Evolutionary conservation across 2,797 vertebrate species (phyloP).

Genomic region (Paguma larvata): DNA sequence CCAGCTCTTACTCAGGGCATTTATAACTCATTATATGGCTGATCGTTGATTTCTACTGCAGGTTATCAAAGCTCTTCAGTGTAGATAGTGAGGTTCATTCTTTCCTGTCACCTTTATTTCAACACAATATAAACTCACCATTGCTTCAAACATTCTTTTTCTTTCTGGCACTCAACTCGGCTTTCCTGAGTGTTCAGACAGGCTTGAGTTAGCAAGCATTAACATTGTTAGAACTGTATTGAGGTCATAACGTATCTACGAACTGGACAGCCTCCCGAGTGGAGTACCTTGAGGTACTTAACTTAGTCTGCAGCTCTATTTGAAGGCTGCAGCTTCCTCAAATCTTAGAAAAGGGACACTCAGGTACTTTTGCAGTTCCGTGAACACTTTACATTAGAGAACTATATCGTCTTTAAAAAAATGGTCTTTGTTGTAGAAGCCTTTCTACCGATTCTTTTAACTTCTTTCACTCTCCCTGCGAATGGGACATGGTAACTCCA

Average conservation of each 20-base stretch:
- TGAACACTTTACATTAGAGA: background rate
- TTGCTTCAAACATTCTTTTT: slow-evolving; percentile 16
- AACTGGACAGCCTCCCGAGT: background rate
- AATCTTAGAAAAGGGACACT: background rate
- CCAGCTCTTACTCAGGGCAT: background rate
- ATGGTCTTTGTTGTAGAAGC: background rate
- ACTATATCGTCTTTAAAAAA: background rate
- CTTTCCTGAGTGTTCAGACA: background rate
- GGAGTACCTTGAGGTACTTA: background rate
- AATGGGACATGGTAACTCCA: background rate
- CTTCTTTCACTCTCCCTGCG: background rate
- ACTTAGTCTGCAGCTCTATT: background rate
- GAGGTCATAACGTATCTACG: background rate
- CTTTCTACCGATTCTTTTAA: background rate
- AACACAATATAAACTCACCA: slow-evolving; percentile 3
- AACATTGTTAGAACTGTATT: background rate
- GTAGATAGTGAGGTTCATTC: slow-evolving; percentile 1
- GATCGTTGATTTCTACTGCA: background rate
- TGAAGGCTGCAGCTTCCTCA: background rate
- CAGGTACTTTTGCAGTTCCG: background rate
- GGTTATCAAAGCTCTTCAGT: background rate
- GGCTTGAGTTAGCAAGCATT: background rate
- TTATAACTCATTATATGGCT: slow-evolving; percentile 7
- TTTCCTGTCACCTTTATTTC: background rate
- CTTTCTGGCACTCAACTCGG: background rate